Conservation (phyloP, 2,888 invertebrate genomes). For the Belgica antarctica region DNA sequence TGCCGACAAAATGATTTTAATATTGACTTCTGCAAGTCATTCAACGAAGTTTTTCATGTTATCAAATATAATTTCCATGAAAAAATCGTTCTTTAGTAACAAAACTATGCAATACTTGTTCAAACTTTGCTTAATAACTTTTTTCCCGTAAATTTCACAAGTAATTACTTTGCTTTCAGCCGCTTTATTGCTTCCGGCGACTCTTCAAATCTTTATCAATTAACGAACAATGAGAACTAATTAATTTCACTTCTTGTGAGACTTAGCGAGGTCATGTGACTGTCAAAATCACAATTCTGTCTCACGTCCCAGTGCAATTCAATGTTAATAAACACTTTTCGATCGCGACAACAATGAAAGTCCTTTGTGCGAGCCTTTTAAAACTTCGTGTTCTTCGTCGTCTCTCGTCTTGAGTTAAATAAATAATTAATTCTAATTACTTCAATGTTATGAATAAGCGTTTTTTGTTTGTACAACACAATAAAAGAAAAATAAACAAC, state of each 20-base stretch:
- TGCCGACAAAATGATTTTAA: no score
- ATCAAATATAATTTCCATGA: no score
- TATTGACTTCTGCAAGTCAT: no score
- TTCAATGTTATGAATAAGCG: slow-evolving; percentile 16
- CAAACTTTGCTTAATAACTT: background rate
- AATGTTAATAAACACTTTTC: background rate
- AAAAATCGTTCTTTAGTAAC: no score
- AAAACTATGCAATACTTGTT: no score
- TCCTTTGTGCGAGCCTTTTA: background rate
- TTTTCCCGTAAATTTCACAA: background rate
- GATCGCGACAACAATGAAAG: background rate
- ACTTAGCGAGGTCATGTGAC: slow-evolving; percentile 15
- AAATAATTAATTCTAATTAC: slow-evolving; percentile 29
- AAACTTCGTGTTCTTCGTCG: background rate
- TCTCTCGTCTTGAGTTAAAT: slow-evolving; percentile 2
- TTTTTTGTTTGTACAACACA: slow-evolving; percentile 17
- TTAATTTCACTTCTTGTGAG: no score
- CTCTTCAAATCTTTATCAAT: no score
- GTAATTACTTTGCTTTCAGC: no score
- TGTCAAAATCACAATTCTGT: background rate
- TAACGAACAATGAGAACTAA: background rate
- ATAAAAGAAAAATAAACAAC: slow-evolving; percentile 11
- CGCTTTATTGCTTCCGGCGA: no score
- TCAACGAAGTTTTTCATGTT: no score
- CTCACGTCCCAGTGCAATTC: background rate